A percentile compares a stretch with the other conserved stretches of the same genome.
Evolutionary conservation across 23 tunicate genomes (phyloP).

Genomic region (Styela plicata): DNA sequence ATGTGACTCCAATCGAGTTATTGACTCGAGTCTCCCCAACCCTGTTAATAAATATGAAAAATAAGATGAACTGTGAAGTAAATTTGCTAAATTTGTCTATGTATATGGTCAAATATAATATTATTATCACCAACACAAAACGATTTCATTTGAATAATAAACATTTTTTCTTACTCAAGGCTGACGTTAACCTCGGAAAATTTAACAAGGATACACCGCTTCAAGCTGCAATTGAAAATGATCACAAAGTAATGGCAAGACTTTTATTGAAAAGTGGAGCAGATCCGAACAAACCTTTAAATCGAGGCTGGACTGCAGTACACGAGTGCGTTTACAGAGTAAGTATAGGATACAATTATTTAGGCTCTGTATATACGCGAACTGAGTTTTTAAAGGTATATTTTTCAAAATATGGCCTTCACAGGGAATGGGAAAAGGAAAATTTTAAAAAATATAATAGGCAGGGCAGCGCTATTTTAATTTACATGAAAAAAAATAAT

Average conservation of each 20-base stretch:
- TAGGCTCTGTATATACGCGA: background rate
- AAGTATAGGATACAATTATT: background rate
- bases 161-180: constrained; percentile 43
- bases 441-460: background rate
- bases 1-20: too few species aligned
- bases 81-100: too few species aligned
- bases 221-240: constrained; percentile 69
- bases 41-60: too few species aligned
- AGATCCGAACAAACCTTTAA: constrained; percentile 46
- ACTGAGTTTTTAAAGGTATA: background rate
- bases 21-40: too few species aligned
- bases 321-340: constrained; percentile 93
- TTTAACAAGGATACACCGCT: constrained; percentile 67
- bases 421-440: background rate
- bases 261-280: constrained; percentile 66
- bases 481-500: too few species aligned
- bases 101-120: too few species aligned
- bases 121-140: too few species aligned
- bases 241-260: constrained; percentile 40
- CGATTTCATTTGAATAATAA: too few species aligned
- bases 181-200: constrained; percentile 57
- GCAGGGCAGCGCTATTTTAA: too few species aligned
- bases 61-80: too few species aligned
- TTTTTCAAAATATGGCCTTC: background rate
- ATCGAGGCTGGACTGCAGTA: constrained; percentile 86